phyloP scores from a whole-genome alignment of 2,113 vertebrate genomes.

The Albula glossodonta region DNA sequence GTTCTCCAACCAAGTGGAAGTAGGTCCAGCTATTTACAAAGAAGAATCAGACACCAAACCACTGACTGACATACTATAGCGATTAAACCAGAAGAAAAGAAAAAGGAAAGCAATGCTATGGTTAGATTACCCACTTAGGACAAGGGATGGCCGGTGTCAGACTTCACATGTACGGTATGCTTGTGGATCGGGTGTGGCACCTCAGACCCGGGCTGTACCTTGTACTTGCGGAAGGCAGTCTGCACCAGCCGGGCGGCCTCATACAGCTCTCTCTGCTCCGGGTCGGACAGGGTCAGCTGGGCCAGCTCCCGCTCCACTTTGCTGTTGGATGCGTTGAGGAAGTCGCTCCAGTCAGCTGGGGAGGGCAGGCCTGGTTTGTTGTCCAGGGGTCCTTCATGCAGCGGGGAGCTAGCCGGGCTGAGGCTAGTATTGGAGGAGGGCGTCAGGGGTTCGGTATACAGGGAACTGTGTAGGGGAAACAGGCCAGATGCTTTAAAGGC shows the following conservation, averaged over 20 bases:
- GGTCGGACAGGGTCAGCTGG: constrained; percentile 90
- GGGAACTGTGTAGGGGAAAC: constrained; percentile 60
- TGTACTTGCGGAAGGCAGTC: constrained; percentile 93
- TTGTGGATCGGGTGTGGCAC: background rate
- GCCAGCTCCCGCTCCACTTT: constrained; percentile 89
- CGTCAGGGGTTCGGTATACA: constrained; percentile 74
- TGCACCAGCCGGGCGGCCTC: constrained; percentile 92
- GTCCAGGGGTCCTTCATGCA: constrained; percentile 76
- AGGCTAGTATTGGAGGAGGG: constrained; percentile 80
- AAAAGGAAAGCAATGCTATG: background rate
- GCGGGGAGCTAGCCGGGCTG: constrained; percentile 75
- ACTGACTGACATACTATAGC: background rate
- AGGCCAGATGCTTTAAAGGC: background rate
- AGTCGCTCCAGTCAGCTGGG: constrained; percentile 86
- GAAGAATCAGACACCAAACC: background rate
- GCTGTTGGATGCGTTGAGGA: constrained; percentile 88
- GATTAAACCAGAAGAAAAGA: background rate
- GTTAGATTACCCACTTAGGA: background rate
- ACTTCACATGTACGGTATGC: constrained; percentile 28
- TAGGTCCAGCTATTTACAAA: background rate
- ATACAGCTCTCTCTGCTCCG: constrained; percentile 90
- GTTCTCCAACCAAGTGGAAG: background rate
- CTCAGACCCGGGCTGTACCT: constrained; percentile 66
- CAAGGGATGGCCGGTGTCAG: background rate
- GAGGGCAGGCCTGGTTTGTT: constrained; percentile 84